These are phyloP conservation scores for Brachyalestes nurse DNA, from an alignment of 2,797 vertebrate species.

Conservation along the genomic window DNA sequence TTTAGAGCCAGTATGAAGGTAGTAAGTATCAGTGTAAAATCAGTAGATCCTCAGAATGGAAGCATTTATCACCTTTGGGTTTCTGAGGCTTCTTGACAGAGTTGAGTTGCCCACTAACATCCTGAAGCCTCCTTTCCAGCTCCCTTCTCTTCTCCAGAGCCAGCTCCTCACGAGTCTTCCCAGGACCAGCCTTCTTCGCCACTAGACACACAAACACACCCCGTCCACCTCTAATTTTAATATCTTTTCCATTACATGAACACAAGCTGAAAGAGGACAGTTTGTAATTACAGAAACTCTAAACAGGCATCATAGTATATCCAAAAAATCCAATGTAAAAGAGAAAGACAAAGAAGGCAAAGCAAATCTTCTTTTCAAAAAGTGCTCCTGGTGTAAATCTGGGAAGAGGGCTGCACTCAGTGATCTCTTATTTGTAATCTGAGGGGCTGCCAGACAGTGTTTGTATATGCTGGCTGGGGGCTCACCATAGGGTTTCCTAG, in stretches of 20 bases:
- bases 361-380: neutral
- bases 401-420: too few species aligned
- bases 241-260: neutral
- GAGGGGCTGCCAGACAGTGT: neutral
- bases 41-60: too few species aligned
- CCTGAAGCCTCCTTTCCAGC: constrained; percentile 89
- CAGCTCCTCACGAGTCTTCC: constrained; percentile 90
- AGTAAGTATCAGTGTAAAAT: too few species aligned
- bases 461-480: constrained; percentile 41
- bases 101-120: constrained; percentile 92
- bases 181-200: constrained; percentile 80
- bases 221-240: neutral
- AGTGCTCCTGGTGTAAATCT: too few species aligned
- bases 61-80: constrained; percentile 79
- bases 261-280: neutral
- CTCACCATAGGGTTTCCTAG: constrained; percentile 86
- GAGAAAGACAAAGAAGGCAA: neutral
- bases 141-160: constrained; percentile 91
- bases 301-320: neutral
- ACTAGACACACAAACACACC: constrained; percentile 59
- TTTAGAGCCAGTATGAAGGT: too few species aligned
- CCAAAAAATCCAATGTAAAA: neutral
- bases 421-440: neutral
- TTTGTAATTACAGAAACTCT: neutral
- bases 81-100: constrained; percentile 90